These are phyloP conservation scores for Caracal caracal DNA, from an alignment of 2,113 vertebrate species.

Conservation along the genomic window DNA sequence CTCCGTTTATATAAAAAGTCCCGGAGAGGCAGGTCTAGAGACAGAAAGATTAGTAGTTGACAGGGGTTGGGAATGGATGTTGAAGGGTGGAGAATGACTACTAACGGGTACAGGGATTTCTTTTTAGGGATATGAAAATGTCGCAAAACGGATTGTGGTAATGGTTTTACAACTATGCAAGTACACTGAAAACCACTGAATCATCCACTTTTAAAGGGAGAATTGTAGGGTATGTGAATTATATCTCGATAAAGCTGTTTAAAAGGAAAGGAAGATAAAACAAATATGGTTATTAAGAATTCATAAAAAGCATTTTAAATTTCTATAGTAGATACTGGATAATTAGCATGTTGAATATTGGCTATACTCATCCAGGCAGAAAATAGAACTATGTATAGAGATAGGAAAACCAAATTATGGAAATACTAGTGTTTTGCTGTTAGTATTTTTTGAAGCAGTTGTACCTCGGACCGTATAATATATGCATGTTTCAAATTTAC, in stretches of 20 bases:
- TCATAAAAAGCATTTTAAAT: neutral
- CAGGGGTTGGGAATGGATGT: neutral
- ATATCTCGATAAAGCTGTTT: neutral
- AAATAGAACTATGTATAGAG: neutral
- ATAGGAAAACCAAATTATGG: neutral
- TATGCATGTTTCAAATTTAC: neutral
- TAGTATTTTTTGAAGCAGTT: conserved; percentile 21
- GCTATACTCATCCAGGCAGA: neutral
- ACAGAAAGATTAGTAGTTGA: neutral
- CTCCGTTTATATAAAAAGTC: too few species aligned
- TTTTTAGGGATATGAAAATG: neutral
- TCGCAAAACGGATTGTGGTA: neutral
- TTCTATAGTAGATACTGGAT: neutral
- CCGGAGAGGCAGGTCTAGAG: neutral
- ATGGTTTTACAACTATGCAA: neutral
- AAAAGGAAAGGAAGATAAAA: neutral
- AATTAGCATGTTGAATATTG: neutral
- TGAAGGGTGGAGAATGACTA: neutral
- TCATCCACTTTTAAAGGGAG: neutral
- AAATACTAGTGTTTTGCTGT: neutral
- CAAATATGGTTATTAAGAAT: conserved; percentile 1
- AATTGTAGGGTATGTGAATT: neutral
- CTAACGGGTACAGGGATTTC: neutral
- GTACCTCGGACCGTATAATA: neutral
- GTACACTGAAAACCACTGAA: neutral